A percentile compares a stretch with the other conserved stretches of the same genome.
phyloP scores from a whole-genome alignment of 2,113 vertebrate species.

The Gadus chalcogrammus region DNA sequence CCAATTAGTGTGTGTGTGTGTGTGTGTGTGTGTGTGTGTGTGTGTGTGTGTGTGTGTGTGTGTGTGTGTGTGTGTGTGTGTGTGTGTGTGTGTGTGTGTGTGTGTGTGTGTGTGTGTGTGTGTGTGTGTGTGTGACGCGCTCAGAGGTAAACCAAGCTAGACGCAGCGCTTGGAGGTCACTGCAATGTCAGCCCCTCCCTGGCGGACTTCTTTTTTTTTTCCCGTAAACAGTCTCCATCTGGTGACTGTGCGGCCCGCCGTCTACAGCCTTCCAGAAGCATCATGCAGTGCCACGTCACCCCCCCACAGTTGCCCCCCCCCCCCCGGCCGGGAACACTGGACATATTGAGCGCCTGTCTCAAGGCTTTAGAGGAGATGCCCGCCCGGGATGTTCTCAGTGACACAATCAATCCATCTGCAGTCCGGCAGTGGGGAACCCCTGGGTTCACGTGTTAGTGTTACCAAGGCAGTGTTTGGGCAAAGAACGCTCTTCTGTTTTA shows the following conservation, averaged over 20 bases:
- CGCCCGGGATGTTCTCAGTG: too few relatives aligned
- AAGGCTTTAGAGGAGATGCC: too few relatives aligned
- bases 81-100: constrained; percentile 12
- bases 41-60: constrained; percentile 6
- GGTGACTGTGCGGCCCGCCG: neutral
- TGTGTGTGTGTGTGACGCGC: neutral
- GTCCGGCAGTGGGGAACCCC: too few relatives aligned
- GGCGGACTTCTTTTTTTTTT: constrained; percentile 21
- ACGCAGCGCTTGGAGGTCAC: constrained; percentile 50
- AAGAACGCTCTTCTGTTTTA: too few relatives aligned
- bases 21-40: constrained; percentile 20
- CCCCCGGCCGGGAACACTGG: neutral
- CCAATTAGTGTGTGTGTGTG: constrained; percentile 33
- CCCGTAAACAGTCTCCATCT: constrained; percentile 24
- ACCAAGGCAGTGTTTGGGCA: too few relatives aligned
- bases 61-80: constrained; percentile 13
- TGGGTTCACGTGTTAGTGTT: too few relatives aligned
- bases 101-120: neutral
- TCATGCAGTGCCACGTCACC: neutral
- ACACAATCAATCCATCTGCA: too few relatives aligned
- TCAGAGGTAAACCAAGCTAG: constrained; percentile 33
- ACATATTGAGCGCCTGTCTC: too few relatives aligned
- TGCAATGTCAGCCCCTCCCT: constrained; percentile 53
- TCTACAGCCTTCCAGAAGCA: constrained; percentile 1
- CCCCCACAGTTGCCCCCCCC: neutral